Base-by-base conservation (phyloP, 1,140 invertebrate species). In the Sinella curviseta region DNA sequence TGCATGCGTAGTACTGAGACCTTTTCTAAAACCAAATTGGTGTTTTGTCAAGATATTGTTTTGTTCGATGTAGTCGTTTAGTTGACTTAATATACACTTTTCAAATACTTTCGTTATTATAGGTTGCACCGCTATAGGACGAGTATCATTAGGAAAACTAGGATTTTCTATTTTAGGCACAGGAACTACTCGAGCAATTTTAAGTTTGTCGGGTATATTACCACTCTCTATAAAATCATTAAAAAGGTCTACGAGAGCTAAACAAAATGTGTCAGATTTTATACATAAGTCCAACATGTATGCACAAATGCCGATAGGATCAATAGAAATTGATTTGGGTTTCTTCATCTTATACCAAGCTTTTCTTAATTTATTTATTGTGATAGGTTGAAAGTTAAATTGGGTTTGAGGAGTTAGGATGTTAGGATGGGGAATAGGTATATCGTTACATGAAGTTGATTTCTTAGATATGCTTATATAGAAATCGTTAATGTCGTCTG, bases 1-100 rank as follows among this genome's bases (percentile, higher is more conserved):
- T 12, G 54, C 26, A 48, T 76, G 33, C 12, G 57, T 48, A 48
- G 74, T 70, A 48, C 28, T 35, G 34, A 60, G 75, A 1, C 33
- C 20, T 73, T 76, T 65, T 20, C 78, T 57, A 55, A 80, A 80
- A 16, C 78, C 78, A 77, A 80, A 80, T 54, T 80, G 78, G 12
- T 28, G 1, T 1, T 77, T 30, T 1, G n/a, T 55, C 1, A 77
- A 17, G 30, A 77, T 30, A 2, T 77, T 77, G 30, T 55, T 57
- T 1, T 4, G 16, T 36, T 75, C 36, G 2, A 75, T 4, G 24
- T 39, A 75, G 17, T 17, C 2, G 4, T 14, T 26, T 2, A 75
- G 26, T 24, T 75, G 74, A 14, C 2, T 36, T 4, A 39, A 26
- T 4, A 75, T n/a, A 48, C 74, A 75, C 24, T 75, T 75, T 28